phyloP scores from a whole-genome alignment of 2,888 invertebrate species.

The Drosophila recens region DNA sequence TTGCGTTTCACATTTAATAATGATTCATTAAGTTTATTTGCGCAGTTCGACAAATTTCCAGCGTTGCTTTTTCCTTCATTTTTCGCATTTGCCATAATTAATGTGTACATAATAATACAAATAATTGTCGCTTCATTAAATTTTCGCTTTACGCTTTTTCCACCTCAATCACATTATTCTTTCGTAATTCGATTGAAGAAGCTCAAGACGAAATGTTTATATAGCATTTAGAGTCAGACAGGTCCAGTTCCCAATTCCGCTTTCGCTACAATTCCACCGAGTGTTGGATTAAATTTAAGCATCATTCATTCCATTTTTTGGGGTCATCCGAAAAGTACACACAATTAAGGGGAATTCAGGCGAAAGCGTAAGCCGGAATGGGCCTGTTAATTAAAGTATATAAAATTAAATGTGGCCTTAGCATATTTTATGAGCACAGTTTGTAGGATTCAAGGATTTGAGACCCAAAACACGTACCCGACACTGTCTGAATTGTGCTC shows the following conservation, averaged over 20 bases:
- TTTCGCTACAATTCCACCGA: not conserved
- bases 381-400: constrained; percentile 35
- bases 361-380: not conserved
- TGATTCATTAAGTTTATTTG: constrained; percentile 67
- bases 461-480: constrained; percentile 11
- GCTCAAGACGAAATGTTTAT: constrained; percentile 46
- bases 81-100: constrained; percentile 52
- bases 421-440: constrained; percentile 71
- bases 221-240: constrained; percentile 37
- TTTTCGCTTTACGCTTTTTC: constrained; percentile 37
- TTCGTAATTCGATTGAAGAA: constrained; percentile 15
- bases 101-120: constrained; percentile 58
- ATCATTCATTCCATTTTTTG: not conserved
- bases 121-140: constrained; percentile 58
- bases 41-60: constrained; percentile 43
- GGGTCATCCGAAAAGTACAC: not conserved
- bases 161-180: constrained; percentile 23
- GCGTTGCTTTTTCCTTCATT: constrained; percentile 12
- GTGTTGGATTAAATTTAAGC: not conserved
- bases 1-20: constrained; percentile 41
- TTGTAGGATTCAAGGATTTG: constrained; percentile 48
- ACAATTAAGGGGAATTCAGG: not conserved
- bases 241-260: constrained; percentile 1
- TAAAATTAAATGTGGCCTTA: constrained; percentile 77
- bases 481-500: constrained; percentile 58